Evolutionary conservation across 2,888 invertebrate species (phyloP).

Genomic region (Tyria jacobaeae): DNA sequence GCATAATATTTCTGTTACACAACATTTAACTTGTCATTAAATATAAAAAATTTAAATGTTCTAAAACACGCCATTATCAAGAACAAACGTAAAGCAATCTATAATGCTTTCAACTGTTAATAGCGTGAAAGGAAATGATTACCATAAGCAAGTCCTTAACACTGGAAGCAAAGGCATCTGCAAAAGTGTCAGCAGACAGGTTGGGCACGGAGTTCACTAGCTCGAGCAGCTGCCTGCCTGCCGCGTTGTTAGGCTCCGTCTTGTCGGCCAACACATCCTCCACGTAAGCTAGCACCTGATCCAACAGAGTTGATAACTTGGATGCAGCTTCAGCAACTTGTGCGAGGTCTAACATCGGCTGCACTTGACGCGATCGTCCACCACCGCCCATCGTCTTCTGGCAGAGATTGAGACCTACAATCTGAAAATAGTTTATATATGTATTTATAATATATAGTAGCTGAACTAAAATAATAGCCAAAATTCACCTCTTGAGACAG

Average conservation of each 20-base stretch:
- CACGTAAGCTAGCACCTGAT: constrained; percentile 94
- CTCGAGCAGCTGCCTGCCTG: constrained; percentile 96
- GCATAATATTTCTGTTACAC: no score
- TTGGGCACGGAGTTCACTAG: constrained; percentile 97
- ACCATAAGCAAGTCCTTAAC: constrained; percentile 99
- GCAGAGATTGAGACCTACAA: constrained; percentile 92
- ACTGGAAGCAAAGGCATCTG: constrained; percentile 97
- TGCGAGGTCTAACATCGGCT: constrained; percentile 87
- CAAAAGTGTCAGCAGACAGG: constrained; percentile 95
- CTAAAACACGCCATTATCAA: no score
- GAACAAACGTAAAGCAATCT: no score
- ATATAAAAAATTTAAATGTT: no score
- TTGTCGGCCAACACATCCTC: constrained; percentile 96
- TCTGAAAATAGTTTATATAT: constrained; percentile 53
- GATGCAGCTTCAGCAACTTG: constrained; percentile 95
- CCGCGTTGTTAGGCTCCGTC: constrained; percentile 92
- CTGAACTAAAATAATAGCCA: background rate
- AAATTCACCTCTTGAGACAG: background rate
- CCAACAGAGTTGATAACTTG: constrained; percentile 91
- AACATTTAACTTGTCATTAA: no score
- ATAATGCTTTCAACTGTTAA: no score
- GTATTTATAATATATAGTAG: no score
- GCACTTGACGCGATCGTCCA: constrained; percentile 87
- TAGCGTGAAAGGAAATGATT: background rate
- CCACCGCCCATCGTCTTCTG: constrained; percentile 91